These are phyloP conservation scores for Chrysomela aeneicollis DNA, from an alignment of 2,888 invertebrate species.

Conservation along the genomic window DNA sequence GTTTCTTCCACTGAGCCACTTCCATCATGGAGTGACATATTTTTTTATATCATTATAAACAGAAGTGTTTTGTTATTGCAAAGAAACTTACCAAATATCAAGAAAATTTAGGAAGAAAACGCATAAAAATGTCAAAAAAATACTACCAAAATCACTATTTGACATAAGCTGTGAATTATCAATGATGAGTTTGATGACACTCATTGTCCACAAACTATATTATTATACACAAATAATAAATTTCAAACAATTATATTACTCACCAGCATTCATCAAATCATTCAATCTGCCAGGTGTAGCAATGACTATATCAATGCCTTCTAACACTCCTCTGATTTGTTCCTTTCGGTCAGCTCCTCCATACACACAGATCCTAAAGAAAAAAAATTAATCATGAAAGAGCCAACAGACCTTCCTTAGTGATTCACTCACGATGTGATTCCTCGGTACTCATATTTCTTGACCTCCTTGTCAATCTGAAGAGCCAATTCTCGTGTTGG, in stretches of 20 bases:
- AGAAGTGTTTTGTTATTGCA: too few species aligned
- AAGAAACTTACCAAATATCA: too few species aligned
- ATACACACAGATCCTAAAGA: slow-evolving; percentile 81
- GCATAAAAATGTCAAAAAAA: too few species aligned
- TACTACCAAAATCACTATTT: too few species aligned
- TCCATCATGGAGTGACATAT: too few species aligned
- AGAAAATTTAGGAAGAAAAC: too few species aligned
- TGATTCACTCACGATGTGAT: slow-evolving; percentile 76
- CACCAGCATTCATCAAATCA: slow-evolving; percentile 78
- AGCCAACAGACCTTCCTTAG: not conserved
- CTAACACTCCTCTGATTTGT: slow-evolving; percentile 76
- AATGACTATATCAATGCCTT: slow-evolving; percentile 93
- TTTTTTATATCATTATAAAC: too few species aligned
- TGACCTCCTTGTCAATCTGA: slow-evolving; percentile 91
- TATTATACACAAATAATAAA: too few species aligned
- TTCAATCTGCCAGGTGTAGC: slow-evolving; percentile 94
- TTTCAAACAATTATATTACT: slow-evolving; percentile 22
- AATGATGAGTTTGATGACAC: too few species aligned
- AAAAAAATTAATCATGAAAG: slow-evolving; percentile 14
- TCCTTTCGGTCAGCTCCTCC: slow-evolving; percentile 86
- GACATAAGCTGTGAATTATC: too few species aligned
- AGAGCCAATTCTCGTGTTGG: slow-evolving; percentile 93
- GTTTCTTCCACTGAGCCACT: too few species aligned
- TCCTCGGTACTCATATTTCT: slow-evolving; percentile 86
- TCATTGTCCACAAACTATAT: too few species aligned